Conservation (phyloP, 2,888 invertebrate genomes). For the Drosophila stalkeri region DNA sequence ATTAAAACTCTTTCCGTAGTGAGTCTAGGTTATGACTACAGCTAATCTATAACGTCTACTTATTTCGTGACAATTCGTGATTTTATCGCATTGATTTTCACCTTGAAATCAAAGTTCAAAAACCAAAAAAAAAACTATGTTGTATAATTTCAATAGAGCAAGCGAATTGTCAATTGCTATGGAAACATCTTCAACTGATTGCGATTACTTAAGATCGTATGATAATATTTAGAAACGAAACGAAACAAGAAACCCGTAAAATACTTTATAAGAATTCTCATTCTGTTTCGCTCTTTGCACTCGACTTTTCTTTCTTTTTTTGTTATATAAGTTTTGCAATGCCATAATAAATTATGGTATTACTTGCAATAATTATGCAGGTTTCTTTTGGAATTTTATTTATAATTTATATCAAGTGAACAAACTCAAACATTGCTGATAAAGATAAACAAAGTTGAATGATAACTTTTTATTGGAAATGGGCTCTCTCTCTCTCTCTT, state of each 20-base stretch:
- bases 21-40: slow-evolving; percentile 34
- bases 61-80: slow-evolving; percentile 31
- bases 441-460: slow-evolving; percentile 68
- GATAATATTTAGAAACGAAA: slow-evolving; percentile 45
- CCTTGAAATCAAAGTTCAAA: slow-evolving; percentile 71
- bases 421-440: slow-evolving; percentile 34
- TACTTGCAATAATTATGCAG: slow-evolving; percentile 13
- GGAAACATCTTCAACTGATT: slow-evolving; percentile 25
- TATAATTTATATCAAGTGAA: slow-evolving; percentile 12
- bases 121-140: slow-evolving; percentile 36
- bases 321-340: slow-evolving; percentile 64
- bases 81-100: slow-evolving; percentile 65
- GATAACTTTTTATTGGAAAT: slow-evolving; percentile 63
- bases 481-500: slow-evolving; percentile 13
- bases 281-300: slow-evolving; percentile 28
- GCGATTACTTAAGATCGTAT: slow-evolving; percentile 59
- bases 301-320: slow-evolving; percentile 25
- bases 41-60: slow-evolving; percentile 38
- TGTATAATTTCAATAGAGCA: slow-evolving; percentile 14
- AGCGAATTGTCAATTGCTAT: slow-evolving; percentile 4
- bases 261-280: slow-evolving; percentile 18
- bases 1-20: neutral
- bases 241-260: neutral
- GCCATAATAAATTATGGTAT: slow-evolving; percentile 33
- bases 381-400: slow-evolving; percentile 11